Evolutionary conservation across 2,113 vertebrate species (phyloP).

Genomic region (Castor canadensis): DNA sequence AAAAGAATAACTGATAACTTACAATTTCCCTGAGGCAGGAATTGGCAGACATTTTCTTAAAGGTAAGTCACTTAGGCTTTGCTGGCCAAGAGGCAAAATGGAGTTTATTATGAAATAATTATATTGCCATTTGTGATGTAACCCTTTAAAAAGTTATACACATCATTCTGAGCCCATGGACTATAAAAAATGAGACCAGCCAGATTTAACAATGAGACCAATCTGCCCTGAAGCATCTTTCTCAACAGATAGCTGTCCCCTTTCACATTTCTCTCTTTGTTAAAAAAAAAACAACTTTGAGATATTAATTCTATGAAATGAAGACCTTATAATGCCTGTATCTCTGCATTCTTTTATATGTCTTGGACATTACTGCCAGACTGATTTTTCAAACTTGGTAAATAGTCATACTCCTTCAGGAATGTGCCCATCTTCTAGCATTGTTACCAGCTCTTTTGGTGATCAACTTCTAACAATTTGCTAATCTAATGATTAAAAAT

Average conservation of each 20-base stretch:
- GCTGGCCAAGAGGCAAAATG: conserved; percentile 14
- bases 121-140: background rate
- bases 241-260: background rate
- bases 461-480: background rate
- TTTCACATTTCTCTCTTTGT: background rate
- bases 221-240: background rate
- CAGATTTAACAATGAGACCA: background rate
- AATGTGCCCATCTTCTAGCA: background rate
- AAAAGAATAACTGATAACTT: background rate
- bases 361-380: background rate
- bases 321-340: background rate
- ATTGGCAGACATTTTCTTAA: background rate
- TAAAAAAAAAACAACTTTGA: background rate
- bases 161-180: background rate
- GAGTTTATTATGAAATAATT: conserved; percentile 13
- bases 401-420: background rate
- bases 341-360: background rate
- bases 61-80: conserved; percentile 31
- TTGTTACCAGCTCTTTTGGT: background rate
- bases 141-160: background rate
- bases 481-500: conserved; percentile 33
- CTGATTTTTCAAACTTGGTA: background rate
- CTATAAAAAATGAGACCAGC: background rate
- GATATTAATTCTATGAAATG: background rate
- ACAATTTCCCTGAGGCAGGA: background rate